Evolutionary conservation across 2,888 invertebrate genomes (phyloP).

Genomic region (Dorcus parallelipipedus): DNA sequence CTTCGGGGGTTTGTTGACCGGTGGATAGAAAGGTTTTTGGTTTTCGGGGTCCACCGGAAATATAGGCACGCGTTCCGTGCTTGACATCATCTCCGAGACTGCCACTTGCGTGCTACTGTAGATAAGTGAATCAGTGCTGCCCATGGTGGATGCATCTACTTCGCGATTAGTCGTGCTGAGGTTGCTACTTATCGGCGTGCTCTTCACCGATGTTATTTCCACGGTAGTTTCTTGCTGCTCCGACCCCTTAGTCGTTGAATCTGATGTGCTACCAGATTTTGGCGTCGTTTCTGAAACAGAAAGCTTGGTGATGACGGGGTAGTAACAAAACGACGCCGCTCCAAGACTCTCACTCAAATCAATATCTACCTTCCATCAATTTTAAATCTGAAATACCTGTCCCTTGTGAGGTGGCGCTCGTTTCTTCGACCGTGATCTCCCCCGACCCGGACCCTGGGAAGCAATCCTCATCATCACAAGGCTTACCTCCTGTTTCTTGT

Average conservation of each 20-base stretch:
- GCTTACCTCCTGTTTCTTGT: constrained; percentile 31
- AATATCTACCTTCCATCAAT: too few relatives aligned
- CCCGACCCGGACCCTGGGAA: constrained; percentile 77
- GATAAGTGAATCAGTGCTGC: neutral
- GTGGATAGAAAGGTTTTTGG: constrained; percentile 37
- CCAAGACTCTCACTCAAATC: too few relatives aligned
- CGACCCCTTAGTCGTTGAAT: too few relatives aligned
- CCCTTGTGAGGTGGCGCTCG: constrained; percentile 52
- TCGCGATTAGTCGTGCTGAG: neutral
- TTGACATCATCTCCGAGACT: neutral
- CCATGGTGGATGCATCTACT: neutral
- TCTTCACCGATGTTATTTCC: too few relatives aligned
- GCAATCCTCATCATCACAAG: constrained; percentile 80
- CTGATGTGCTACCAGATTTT: too few relatives aligned
- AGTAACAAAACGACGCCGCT: too few relatives aligned
- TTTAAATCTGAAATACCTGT: constrained; percentile 41
- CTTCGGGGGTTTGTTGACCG: constrained; percentile 44
- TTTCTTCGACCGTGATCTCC: constrained; percentile 65
- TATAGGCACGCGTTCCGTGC: neutral
- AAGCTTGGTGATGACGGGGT: too few relatives aligned
- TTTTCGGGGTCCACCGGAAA: constrained; percentile 30
- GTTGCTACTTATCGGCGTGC: neutral
- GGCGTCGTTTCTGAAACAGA: too few relatives aligned
- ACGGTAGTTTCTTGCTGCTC: too few relatives aligned
- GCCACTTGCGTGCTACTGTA: too few relatives aligned